A percentile compares a stretch with the other conserved stretches of the same genome.
Evolutionary conservation across 2,888 invertebrate species (phyloP).

Genomic region (Anodontia alba): DNA sequence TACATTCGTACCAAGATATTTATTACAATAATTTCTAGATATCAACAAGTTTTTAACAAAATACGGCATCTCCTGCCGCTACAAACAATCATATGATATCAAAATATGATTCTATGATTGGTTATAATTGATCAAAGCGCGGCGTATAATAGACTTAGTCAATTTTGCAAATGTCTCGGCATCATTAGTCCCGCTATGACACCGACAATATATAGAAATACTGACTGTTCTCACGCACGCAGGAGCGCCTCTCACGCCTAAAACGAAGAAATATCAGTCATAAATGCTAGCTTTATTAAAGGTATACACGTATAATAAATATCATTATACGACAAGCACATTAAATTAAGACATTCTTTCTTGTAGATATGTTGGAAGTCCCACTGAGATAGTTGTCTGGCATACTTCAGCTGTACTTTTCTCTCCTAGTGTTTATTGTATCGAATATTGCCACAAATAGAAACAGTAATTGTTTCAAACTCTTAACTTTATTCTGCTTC

Average conservation of each 20-base stretch:
- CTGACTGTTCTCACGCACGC: not conserved
- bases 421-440: too few species aligned
- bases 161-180: not conserved
- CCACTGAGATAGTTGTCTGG: not conserved
- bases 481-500: too few species aligned
- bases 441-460: too few species aligned
- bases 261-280: not conserved
- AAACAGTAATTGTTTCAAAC: too few species aligned
- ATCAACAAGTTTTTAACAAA: not conserved
- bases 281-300: not conserved
- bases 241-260: not conserved
- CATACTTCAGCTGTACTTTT: not conserved
- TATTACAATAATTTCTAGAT: constrained; percentile 2
- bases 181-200: constrained; percentile 1
- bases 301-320: not conserved
- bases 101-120: constrained; percentile 7
- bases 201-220: constrained; percentile 1
- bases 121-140: not conserved
- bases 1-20: constrained; percentile 2
- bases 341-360: not conserved
- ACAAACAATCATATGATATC: not conserved
- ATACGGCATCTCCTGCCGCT: not conserved
- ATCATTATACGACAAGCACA: not conserved
- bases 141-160: constrained; percentile 4
- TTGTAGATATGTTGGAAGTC: not conserved